phyloP scores from a whole-genome alignment of 2,888 invertebrate genomes.

The Hermaeophaga mercurialis region DNA sequence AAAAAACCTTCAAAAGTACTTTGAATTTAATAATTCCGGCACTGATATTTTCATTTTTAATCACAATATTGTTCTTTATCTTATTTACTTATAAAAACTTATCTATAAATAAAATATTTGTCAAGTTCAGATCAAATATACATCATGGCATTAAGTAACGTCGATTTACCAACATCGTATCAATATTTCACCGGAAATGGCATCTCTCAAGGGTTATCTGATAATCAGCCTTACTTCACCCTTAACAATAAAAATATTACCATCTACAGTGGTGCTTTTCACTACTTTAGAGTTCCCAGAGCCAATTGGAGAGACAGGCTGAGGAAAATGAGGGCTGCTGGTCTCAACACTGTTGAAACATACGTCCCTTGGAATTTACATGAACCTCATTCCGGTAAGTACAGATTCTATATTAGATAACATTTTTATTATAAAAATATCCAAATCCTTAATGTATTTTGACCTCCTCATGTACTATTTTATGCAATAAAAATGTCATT shows the following conservation, averaged over 20 bases:
- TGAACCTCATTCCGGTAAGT: conserved; percentile 66
- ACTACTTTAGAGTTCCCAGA: conserved; percentile 83
- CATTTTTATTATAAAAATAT: too few species aligned
- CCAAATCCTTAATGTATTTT: too few species aligned
- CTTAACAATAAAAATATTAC: conserved; percentile 57
- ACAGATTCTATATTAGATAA: too few species aligned
- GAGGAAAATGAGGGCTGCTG: too few species aligned
- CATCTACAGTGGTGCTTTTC: too few species aligned
- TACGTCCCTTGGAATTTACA: conserved; percentile 89
- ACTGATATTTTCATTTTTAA: not conserved
- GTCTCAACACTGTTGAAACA: too few species aligned
- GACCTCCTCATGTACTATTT: too few species aligned
- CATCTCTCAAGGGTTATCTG: conserved; percentile 47
- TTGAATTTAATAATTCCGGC: too few species aligned
- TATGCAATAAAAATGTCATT: too few species aligned
- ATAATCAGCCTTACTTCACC: conserved; percentile 50
- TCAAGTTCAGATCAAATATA: not conserved
- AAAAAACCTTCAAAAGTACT: too few species aligned
- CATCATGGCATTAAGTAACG: not conserved
- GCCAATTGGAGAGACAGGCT: conserved; percentile 81
- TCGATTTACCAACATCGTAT: conserved; percentile 44
- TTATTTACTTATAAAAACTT: too few species aligned
- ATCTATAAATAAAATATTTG: not conserved
- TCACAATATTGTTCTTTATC: too few species aligned
- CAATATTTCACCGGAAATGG: conserved; percentile 57